Evolutionary conservation across 2,888 invertebrate species (phyloP), one percentile per base, ranked within the genome.

Genomic region (Lepidochitona cinerea): DNA sequence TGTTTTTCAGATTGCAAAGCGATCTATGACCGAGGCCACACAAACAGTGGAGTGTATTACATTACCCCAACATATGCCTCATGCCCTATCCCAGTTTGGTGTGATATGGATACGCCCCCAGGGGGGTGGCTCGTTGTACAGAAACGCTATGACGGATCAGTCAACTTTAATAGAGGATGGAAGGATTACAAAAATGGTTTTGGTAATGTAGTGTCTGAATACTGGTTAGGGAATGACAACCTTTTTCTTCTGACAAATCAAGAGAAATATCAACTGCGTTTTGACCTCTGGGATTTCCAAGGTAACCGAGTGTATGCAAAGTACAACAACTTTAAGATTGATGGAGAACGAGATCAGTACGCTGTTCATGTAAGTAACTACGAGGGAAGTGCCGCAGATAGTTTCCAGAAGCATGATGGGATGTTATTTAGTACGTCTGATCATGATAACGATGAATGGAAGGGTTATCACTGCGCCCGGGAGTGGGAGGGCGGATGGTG

Each of bases 401-500:
- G 97, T 0, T 92, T 97, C 78, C 94, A 95, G 79, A 96, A 96
- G 87, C 97, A 97, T 88, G 96, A 97, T 90, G 93, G 94, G 68
- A 96, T 97, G 95, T 94, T 95, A 83, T 97, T 97, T 91, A 97
- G 96, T 70, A 95, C 97, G 0, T 94, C 95, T 70, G 97, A 97
- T 89, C 94, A 93, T 64, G 97, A 98, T 89, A 93, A 96, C 84
- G 97, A 98, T 88, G 95, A 94, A 81, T 96, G 96, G 73, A 75
- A 78, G 5, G 87, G 87, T 29, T 96, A 96, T 32, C 95, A 97
- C 91, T 97, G 97, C 92, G 97, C 97, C 67, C 94, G 93, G 76
- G 96, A 96, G 92, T 97, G 97, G 92, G 96, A 96, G 89, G 97
- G 96, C 26, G 97, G 97, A 49, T 97, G 97, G 97, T 97, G 97